Evolutionary conservation across 2,797 vertebrate genomes (phyloP).

Genomic region (Myotis myotis): DNA sequence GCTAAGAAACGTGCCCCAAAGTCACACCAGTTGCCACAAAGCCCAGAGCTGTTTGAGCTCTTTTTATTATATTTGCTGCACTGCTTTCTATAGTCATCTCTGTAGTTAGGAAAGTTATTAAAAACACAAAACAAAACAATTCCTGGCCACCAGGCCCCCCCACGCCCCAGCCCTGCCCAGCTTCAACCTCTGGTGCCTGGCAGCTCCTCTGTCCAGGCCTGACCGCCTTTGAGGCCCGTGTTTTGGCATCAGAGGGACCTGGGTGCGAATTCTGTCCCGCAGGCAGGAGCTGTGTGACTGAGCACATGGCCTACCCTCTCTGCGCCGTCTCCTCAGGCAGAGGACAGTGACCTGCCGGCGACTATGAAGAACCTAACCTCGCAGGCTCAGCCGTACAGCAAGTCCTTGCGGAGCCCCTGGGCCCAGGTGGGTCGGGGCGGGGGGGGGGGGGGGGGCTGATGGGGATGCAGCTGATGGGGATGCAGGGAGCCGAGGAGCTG

Average conservation of each 20-base stretch:
- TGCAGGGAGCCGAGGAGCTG: neutral
- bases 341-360: too few species aligned
- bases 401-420: neutral
- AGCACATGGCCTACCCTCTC: neutral
- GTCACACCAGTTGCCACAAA: neutral
- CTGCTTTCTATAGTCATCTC: neutral
- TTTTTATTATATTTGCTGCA: neutral
- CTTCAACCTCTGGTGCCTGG: neutral
- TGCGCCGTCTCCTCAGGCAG: neutral
- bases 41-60: neutral
- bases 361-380: fast-evolving
- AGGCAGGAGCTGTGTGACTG: neutral
- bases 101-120: neutral
- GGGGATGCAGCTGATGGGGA: too few species aligned
- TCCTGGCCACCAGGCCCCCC: too few species aligned
- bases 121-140: neutral
- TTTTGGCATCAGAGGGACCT: neutral
- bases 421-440: fast-evolving
- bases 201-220: neutral
- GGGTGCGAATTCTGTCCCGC: neutral
- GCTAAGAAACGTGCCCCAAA: neutral
- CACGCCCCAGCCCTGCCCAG: neutral
- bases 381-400: neutral
- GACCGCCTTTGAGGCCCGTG: neutral
- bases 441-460: neutral